A percentile compares a stretch with the other conserved stretches of the same genome.
These are phyloP conservation scores for Atherix ibis DNA, from an alignment of 2,888 invertebrate species.

Conservation along the genomic window DNA sequence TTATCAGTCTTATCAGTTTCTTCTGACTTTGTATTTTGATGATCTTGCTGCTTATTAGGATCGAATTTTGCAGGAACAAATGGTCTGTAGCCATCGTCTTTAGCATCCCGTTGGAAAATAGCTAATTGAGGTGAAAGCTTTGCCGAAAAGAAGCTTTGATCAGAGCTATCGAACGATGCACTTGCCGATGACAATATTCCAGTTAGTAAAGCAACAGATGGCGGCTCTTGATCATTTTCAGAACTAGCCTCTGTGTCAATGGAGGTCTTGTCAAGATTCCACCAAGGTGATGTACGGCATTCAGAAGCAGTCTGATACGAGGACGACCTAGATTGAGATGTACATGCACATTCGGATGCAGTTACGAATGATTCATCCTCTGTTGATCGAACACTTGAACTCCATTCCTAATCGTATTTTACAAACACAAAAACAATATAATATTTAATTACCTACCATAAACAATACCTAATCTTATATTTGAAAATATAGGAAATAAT, in stretches of 20 bases:
- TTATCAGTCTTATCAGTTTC: constrained; percentile 6
- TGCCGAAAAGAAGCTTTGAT: constrained; percentile 27
- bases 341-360: constrained; percentile 48
- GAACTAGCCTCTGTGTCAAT: constrained; percentile 25
- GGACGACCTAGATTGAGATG: constrained; percentile 48
- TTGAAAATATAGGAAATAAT: too few species aligned
- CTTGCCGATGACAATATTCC: constrained; percentile 24
- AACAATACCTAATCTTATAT: too few species aligned
- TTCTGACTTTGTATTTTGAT: constrained; percentile 1
- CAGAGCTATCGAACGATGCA: constrained; percentile 28
- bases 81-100: neutral
- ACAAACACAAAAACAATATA: neutral
- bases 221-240: constrained; percentile 15
- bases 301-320: constrained; percentile 54
- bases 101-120: neutral
- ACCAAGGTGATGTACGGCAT: constrained; percentile 43
- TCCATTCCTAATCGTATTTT: constrained; percentile 26
- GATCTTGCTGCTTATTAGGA: neutral
- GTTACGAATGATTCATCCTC: constrained; percentile 51
- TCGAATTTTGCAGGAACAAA: neutral
- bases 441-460: too few species aligned
- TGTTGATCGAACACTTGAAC: constrained; percentile 27
- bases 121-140: constrained; percentile 13
- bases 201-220: constrained; percentile 13
- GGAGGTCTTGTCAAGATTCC: constrained; percentile 38